Percentiles rank a stretch among this genome's conserved stretches.
Evolutionary conservation across 2,888 invertebrate species (phyloP).

Genomic region (Hypercompe scribonia): DNA sequence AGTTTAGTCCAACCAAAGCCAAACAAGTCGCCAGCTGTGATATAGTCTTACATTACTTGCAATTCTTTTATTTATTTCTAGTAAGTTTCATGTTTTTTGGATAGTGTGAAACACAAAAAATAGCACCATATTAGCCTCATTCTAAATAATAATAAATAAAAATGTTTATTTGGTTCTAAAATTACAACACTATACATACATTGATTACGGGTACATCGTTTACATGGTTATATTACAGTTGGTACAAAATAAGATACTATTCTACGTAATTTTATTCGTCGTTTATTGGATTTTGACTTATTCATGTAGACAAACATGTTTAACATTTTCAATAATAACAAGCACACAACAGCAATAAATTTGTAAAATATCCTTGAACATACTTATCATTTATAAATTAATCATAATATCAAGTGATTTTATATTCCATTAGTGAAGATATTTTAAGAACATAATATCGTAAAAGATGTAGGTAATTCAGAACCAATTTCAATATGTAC

Average conservation of each 20-base stretch:
- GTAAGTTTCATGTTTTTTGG: neutral
- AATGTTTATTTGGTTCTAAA: too few relatives aligned
- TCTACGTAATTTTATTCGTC: neutral
- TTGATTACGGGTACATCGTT: too few relatives aligned
- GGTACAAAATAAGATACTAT: too few relatives aligned
- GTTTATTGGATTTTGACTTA: too few relatives aligned
- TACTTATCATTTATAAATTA: neutral
- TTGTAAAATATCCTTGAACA: neutral
- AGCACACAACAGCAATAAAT: conserved; percentile 4
- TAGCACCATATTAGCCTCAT: neutral
- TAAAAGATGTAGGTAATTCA: neutral
- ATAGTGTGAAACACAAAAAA: neutral
- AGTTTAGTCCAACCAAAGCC: neutral
- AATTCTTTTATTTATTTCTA: neutral
- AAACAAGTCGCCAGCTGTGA: too few relatives aligned
- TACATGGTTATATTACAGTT: too few relatives aligned
- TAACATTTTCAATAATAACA: neutral
- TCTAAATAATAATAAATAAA: too few relatives aligned
- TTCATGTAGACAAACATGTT: neutral
- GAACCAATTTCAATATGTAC: conserved; percentile 7
- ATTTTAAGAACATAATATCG: conserved; percentile 13
- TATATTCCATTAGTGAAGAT: neutral
- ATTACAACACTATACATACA: too few relatives aligned
- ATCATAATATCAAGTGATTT: conserved; percentile 6
- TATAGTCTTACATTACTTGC: neutral